Evolutionary conservation across 2,888 invertebrate species (phyloP), one percentile per base, ranked within the genome.

Genomic region (Orthonevra nobilis): DNA sequence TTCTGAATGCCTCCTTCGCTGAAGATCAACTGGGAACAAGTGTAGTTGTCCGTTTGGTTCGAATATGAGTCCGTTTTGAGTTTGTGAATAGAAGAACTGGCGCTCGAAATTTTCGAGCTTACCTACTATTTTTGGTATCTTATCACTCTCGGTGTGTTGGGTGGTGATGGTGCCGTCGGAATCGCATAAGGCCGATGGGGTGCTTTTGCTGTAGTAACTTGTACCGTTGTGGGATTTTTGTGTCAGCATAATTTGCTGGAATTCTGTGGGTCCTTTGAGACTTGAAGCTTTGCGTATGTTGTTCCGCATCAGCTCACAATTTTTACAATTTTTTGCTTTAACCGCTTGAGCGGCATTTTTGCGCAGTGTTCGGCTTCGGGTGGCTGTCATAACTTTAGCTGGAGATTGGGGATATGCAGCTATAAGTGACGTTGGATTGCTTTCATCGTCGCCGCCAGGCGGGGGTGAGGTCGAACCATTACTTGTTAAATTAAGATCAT

Each of bases 71-170:
- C 86, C 84, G 73, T 86, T 83, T 70, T 72, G 63, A 46, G 56
- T 68, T 64, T 66, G 81, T 61, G 77, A 48, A 15, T 66, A 66
- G 68, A 66, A 44, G 19, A 66, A 69, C 44, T 54, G 81, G 38
- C 83, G 83, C 66, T 88, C 87, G 66, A 87, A 83, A 81, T 87
- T 86, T 58, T 85, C 87, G 58, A 89, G 81, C 85, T 88, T 89
- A 69, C 89, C 89, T 81, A 89, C 89, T 82, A 89, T 89, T 87
- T 87, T 89, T 86, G 88, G 87, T 87, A 88, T 89, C 83, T 87
- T 88, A 86, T 88, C 89, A 86, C 86, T 87, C 82, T 88, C 88
- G 58, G 81, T 46, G 56, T 81, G 74, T 42, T 46, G 75, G 48
- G 50, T 23, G 48, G 50, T 23, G 23, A 83, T 84, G 56, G 83